Conservation (phyloP, 2,888 invertebrate genomes). For the Dugesia japonica region DNA sequence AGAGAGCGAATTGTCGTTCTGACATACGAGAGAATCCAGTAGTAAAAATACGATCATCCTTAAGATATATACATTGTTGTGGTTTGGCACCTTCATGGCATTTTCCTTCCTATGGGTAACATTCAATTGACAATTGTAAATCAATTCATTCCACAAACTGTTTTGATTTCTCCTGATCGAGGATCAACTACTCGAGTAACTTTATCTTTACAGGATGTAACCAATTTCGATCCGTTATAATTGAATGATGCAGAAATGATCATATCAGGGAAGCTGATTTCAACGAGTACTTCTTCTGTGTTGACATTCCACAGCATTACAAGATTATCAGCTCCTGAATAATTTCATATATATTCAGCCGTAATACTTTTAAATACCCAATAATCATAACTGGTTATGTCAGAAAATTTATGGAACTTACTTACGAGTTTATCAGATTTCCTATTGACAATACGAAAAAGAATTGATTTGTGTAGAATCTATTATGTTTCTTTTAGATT, state of each 20-base stretch:
- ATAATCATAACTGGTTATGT: no score
- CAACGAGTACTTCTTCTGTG: constrained; percentile 65
- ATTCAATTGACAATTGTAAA: no score
- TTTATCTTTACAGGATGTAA: constrained; percentile 82
- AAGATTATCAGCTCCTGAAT: constrained; percentile 52
- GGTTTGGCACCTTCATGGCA: constrained; percentile 69
- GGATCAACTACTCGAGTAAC: constrained; percentile 73
- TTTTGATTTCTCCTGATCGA: constrained; percentile 60
- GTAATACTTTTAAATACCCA: no score
- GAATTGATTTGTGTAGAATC: no score
- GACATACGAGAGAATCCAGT: constrained; percentile 83
- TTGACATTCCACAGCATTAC: constrained; percentile 81
- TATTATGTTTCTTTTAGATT: no score
- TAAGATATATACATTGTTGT: constrained; percentile 59
- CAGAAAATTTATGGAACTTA: no score
- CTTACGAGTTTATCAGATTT: no score
- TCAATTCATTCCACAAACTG: neutral
- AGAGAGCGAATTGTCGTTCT: constrained; percentile 75
- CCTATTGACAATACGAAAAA: no score
- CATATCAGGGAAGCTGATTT: constrained; percentile 72
- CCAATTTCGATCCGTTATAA: constrained; percentile 70
- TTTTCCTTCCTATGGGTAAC: constrained; percentile 58
- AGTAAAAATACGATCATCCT: constrained; percentile 64
- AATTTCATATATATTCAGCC: no score
- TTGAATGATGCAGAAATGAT: constrained; percentile 76